Conservation (phyloP, 2,797 vertebrate species). For the Eulemur mongoz region DNA sequence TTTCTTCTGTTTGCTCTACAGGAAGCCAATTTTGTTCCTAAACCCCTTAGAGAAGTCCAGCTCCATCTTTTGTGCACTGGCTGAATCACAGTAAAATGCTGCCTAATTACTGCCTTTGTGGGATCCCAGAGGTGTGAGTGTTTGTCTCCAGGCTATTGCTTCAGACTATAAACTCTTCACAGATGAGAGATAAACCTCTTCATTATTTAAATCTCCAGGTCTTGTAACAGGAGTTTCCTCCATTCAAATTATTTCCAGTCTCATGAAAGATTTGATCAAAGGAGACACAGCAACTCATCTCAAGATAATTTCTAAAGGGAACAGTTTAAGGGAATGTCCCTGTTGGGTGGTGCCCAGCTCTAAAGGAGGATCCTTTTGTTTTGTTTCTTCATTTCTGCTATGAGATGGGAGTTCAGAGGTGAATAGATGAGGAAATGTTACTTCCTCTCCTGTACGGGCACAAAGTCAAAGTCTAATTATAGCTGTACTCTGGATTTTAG, state of each 20-base stretch:
- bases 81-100: slow-evolving; percentile 82
- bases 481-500: not conserved
- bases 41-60: slow-evolving; percentile 79
- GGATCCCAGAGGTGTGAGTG: slow-evolving; percentile 75
- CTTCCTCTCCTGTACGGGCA: not conserved
- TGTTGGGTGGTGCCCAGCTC: not conserved
- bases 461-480: not conserved
- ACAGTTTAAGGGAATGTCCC: slow-evolving; percentile 30
- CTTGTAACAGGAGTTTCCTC: slow-evolving; percentile 76
- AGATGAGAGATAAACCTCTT: slow-evolving; percentile 79
- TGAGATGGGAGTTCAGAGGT: not conserved
- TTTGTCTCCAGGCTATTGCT: slow-evolving; percentile 80
- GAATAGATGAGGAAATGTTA: not conserved
- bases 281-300: slow-evolving; percentile 55
- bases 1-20: slow-evolving; percentile 83
- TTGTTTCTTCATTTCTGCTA: not conserved
- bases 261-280: slow-evolving; percentile 63
- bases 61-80: slow-evolving; percentile 78
- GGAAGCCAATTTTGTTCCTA: slow-evolving; percentile 83
- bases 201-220: slow-evolving; percentile 81
- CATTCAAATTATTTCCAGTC: slow-evolving; percentile 65
- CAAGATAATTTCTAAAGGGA: slow-evolving; percentile 47
- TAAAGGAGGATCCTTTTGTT: not conserved
- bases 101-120: slow-evolving; percentile 81
- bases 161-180: slow-evolving; percentile 80